Conservation (phyloP, 2,797 vertebrate species). For the Odontamblyopus rebecca region DNA sequence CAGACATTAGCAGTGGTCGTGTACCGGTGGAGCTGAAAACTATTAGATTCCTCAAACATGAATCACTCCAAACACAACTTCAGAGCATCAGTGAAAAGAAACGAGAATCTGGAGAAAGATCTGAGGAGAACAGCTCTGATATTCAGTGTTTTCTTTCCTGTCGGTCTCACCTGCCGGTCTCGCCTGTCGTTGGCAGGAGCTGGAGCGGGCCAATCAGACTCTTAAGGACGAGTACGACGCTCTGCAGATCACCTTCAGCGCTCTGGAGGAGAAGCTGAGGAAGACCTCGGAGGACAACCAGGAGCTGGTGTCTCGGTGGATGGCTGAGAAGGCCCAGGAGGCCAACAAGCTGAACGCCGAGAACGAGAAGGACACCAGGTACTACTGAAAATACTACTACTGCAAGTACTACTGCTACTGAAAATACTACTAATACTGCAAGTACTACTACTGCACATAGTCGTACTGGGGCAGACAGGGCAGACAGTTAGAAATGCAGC, state of each 20-base stretch:
- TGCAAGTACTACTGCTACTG: no score
- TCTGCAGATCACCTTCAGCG: conserved; percentile 95
- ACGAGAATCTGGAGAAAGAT: no score
- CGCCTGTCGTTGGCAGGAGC: conserved; percentile 10
- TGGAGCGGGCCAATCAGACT: conserved; percentile 93
- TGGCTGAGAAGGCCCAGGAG: conserved; percentile 97
- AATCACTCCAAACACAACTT: no score
- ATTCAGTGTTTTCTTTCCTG: no score
- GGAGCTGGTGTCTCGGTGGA: conserved; percentile 95
- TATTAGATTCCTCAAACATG: no score
- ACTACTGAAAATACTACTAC: background rate
- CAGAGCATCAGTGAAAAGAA: no score
- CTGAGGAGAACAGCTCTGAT: no score
- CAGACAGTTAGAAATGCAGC: background rate
- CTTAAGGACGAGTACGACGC: conserved; percentile 97
- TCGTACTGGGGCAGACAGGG: no score
- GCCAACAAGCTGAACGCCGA: conserved; percentile 94
- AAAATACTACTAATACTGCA: background rate
- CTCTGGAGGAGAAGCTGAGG: conserved; percentile 93
- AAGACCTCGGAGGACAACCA: conserved; percentile 95
- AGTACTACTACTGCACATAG: no score
- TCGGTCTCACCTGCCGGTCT: no score
- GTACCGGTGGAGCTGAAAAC: no score
- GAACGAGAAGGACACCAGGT: conserved; percentile 96
- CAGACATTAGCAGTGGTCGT: no score